Evolutionary conservation across 2,113 vertebrate species (phyloP), one percentile per base, ranked within the genome.

Genomic region (Merops nubicus): DNA sequence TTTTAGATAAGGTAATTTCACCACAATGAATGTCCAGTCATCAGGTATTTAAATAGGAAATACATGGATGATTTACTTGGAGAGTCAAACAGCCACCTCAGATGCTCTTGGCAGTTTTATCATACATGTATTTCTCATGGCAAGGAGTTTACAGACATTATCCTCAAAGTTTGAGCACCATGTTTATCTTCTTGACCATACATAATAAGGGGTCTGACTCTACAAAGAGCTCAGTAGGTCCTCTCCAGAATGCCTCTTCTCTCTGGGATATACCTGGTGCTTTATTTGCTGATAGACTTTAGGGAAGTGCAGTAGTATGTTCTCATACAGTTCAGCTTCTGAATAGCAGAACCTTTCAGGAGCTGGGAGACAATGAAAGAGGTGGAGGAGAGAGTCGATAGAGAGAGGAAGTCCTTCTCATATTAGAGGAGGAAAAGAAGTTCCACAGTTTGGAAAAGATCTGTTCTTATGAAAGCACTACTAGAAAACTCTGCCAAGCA

Each of bases 261-360:
- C 4, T 60, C 4, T 6, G 6, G 22, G 40, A 3, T 29, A 12
- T 9, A 1, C 1, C 7, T 18, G 31, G 17, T 51, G 29, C 26
- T 21, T 34, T 65, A 6, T 38, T 85, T 77, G 48, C 38, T 6
- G 6, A 20, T 54, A 29, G 4, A 4, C 4, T 43, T 48, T 3
- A 59, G 75, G 48, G 40, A 45, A 40, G 5, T 14, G 12, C 47
- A 64, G 51, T 3, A 5, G 13, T 18, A 15, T 53, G 33, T 6
- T 76, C 63, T 68, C 26, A 23, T 21, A 15, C 12, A 8, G 26
- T 45, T 70, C 72, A 62, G 59, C 64, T 42, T 11, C 45, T 23
- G 45, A 68, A 28, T 10, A 69, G 38, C 76, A 75, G 70, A 88
- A 47, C 28, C 16, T 25, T 22, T 31, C 22, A 42, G 54, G 43